phyloP scores from a whole-genome alignment of 2,797 vertebrate species.

The Micrastur ruficollis region DNA sequence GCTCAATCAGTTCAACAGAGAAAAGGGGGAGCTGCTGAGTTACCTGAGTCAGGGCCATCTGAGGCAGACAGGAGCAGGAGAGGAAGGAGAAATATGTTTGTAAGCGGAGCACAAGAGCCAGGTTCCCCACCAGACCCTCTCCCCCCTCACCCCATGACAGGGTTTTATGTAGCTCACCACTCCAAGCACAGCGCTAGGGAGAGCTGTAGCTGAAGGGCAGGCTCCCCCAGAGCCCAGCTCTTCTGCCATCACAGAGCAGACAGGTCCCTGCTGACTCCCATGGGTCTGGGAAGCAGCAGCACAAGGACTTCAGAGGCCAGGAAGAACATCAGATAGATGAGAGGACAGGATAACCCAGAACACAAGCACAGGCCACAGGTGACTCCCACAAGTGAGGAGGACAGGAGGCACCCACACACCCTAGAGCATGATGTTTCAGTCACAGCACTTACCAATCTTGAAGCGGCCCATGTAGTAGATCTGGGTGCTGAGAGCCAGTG shows the following conservation, averaged over 20 bases:
- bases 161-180: not conserved
- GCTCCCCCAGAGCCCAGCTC: not conserved
- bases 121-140: not conserved
- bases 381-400: not conserved
- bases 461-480: constrained; percentile 85
- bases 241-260: not conserved
- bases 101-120: constrained; percentile 8
- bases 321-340: not conserved
- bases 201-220: not conserved
- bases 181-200: not conserved
- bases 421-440: rapidly evolving
- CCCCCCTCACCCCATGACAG: not conserved
- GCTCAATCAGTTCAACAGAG: not conserved
- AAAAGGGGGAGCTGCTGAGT: not conserved
- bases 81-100: constrained; percentile 57
- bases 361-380: not conserved
- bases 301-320: not conserved
- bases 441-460: constrained; percentile 75
- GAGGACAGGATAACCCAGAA: not conserved
- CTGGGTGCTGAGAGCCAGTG: constrained; percentile 80
- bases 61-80: constrained; percentile 64
- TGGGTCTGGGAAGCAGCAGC: not conserved
- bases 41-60: constrained; percentile 83
- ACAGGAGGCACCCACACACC: not conserved
- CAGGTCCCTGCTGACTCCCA: not conserved